Evolutionary conservation across 2,797 vertebrate species (phyloP).

Genomic region (Tachyglossus aculeatus): DNA sequence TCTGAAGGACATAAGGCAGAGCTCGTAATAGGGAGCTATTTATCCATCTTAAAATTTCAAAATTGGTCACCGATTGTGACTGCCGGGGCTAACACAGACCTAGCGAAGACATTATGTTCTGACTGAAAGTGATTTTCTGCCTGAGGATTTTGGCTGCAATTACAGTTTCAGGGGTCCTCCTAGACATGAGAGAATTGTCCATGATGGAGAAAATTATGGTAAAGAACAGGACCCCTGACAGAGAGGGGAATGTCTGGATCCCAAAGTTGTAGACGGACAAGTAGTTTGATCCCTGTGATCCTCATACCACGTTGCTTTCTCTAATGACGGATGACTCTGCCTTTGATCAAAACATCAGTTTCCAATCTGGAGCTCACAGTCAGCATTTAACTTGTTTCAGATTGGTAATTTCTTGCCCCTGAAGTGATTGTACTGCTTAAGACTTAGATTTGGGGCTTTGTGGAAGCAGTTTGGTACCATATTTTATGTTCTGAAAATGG

Average conservation of each 20-base stretch:
- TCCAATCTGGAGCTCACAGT: not conserved
- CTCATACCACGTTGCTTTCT: not conserved
- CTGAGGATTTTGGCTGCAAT: constrained; percentile 40
- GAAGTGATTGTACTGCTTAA: no score
- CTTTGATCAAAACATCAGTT: not conserved
- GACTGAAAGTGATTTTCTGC: constrained; percentile 42
- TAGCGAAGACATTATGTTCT: constrained; percentile 44
- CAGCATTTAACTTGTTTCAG: not conserved
- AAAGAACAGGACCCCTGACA: not conserved
- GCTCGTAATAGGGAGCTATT: constrained; percentile 16
- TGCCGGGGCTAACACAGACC: constrained; percentile 14
- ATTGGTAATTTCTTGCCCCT: not conserved
- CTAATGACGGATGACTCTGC: not conserved
- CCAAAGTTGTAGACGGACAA: not conserved
- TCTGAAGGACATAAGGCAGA: constrained; percentile 21
- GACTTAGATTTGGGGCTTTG: not conserved
- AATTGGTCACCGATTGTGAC: constrained; percentile 19
- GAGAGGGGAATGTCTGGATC: not conserved
- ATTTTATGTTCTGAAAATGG: not conserved
- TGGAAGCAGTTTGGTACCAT: not conserved
- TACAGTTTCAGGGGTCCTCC: not conserved
- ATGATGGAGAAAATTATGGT: not conserved
- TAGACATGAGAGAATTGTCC: not conserved
- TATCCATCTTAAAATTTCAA: constrained; percentile 31
- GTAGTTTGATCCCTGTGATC: not conserved